Evolutionary conservation across 2,888 invertebrate species (phyloP), one percentile per base, ranked within the genome.

Genomic region (Smittia aterrima): DNA sequence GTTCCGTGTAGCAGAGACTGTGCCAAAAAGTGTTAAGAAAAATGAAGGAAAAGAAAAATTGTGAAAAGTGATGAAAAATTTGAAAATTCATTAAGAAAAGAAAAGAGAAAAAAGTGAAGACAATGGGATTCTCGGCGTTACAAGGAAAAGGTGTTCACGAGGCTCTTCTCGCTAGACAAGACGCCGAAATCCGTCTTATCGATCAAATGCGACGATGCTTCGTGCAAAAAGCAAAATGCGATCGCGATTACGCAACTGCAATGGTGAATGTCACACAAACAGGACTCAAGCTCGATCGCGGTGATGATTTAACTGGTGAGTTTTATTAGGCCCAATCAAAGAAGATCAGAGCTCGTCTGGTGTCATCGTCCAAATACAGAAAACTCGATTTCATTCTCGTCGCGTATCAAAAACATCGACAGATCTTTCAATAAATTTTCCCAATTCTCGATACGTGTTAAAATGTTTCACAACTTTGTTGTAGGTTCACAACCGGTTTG

Each of bases 91-190:
- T 18, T 1, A 13, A 67, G 24, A 40, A 38, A 9, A 67, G 16
- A 22, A 20, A 22, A 1, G 32, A 67, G 32, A 58, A 7, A 7
- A 7, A 40, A 13, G 11, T 22, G 22, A 40, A 67, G 16, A 67
- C 38, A 77, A 92, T 93, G 92, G 92, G 95, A 78, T 96, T 95
- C 84, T 93, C 95, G 77, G 91, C 90, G 80, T 88, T 95, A 75
- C 92, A 95, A 84, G 93, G 94, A 78, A 91, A 92, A 80, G 89
- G 90, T 78, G 93, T 95, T 79, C 96, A 96, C 83, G 96, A 96
- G 84, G 95, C 95, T 77, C 86, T 97, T 78, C 86, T 96, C 78
- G 89, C 89, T 76, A 88, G 96, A 74, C 96, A 96, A 84, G 96
- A 97, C 82, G 93, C 95, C 20, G 97, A 97, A 84, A 86, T 97